phyloP scores from a whole-genome alignment of 2,113 vertebrate species.

The Microtus montanus region DNA sequence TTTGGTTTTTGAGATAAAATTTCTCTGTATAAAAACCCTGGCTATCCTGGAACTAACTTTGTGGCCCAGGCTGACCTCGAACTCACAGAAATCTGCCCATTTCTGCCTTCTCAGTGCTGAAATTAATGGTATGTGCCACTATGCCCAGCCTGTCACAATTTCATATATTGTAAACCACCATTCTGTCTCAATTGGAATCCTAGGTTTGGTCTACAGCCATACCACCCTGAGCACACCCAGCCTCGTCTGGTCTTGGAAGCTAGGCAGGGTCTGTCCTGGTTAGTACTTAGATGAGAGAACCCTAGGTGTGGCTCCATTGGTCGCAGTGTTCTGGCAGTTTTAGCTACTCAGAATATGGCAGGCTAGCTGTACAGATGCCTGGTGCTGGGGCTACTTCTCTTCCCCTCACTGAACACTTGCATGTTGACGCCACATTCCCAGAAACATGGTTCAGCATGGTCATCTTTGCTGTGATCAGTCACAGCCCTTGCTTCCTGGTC shows the following conservation, averaged over 20 bases:
- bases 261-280: not conserved
- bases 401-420: accelerated
- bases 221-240: not conserved
- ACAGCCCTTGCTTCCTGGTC: not conserved
- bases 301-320: not conserved
- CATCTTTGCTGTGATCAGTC: not conserved
- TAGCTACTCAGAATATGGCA: not conserved
- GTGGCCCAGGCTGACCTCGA: too few relatives aligned
- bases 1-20: too few relatives aligned
- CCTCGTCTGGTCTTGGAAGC: not conserved
- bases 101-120: too few relatives aligned
- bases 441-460: accelerated
- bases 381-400: not conserved
- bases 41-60: too few relatives aligned
- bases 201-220: not conserved
- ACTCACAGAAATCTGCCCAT: too few relatives aligned
- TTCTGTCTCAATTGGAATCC: not conserved
- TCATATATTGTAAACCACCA: too few relatives aligned
- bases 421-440: accelerated
- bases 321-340: not conserved
- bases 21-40: too few relatives aligned
- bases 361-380: accelerated
- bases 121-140: too few relatives aligned
- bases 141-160: not conserved
- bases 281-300: not conserved